Evolutionary conservation across 2,888 invertebrate species (phyloP).

Genomic region (Acronicta alni): DNA sequence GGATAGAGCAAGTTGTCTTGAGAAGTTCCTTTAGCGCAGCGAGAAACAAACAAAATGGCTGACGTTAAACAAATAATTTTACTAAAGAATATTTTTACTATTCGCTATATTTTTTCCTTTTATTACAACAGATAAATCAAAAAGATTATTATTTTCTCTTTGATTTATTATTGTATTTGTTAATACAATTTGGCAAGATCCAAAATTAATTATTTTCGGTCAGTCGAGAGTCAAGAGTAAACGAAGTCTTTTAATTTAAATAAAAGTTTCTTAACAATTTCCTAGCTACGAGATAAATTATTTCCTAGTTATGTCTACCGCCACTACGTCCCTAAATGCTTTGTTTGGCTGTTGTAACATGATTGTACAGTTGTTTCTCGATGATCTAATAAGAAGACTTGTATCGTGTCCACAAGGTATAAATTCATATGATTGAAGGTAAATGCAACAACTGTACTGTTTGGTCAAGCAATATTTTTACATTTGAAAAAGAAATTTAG

Average conservation of each 20-base stretch:
- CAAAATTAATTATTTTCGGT: slow-evolving; percentile 64
- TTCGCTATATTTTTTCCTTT: slow-evolving; percentile 48
- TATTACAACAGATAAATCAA: slow-evolving; percentile 54
- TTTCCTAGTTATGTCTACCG: slow-evolving; percentile 44
- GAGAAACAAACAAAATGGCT: slow-evolving; percentile 64
- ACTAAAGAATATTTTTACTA: slow-evolving; percentile 53
- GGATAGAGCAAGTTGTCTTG: slow-evolving; percentile 90
- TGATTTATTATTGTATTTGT: slow-evolving; percentile 47
- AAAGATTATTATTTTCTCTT: slow-evolving; percentile 42
- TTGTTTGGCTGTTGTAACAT: slow-evolving; percentile 17
- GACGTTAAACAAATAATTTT: slow-evolving; percentile 57
- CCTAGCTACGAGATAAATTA: slow-evolving; percentile 56
- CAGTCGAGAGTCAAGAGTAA: slow-evolving; percentile 70
- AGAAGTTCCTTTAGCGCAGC: slow-evolving; percentile 89
- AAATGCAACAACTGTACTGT: background rate
- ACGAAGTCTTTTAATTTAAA: slow-evolving; percentile 67
- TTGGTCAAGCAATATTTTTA: background rate
- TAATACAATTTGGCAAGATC: slow-evolving; percentile 78
- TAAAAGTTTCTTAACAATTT: slow-evolving; percentile 50
- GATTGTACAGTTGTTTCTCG: slow-evolving; percentile 7
- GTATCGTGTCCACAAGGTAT: background rate
- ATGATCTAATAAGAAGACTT: background rate
- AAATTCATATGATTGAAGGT: background rate
- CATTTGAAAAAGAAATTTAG: background rate
- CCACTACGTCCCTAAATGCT: slow-evolving; percentile 46